Evolutionary conservation across 1,140 invertebrate species (phyloP).

Genomic region (Sitophilus oryzae): DNA sequence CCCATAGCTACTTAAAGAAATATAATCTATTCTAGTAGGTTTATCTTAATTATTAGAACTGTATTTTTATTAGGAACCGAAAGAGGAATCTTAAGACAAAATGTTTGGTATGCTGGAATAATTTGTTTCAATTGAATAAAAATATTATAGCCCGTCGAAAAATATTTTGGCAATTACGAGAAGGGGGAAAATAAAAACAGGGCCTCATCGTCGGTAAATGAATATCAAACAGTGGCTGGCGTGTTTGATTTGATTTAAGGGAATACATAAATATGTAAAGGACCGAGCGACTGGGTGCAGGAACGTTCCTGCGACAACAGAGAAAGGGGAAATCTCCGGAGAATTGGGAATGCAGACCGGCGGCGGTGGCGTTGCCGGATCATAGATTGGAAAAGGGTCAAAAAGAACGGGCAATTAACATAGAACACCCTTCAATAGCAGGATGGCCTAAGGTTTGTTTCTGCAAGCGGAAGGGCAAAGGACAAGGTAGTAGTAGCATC

Average conservation of each 20-base stretch:
- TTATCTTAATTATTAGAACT: too few relatives aligned
- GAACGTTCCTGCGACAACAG: background rate
- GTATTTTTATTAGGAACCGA: background rate
- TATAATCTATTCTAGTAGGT: too few relatives aligned
- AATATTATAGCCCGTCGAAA: background rate
- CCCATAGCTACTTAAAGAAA: too few relatives aligned
- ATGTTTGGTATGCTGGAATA: background rate
- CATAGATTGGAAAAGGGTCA: slow-evolving; percentile 26
- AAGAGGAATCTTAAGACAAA: background rate
- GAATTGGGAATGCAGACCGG: slow-evolving; percentile 21
- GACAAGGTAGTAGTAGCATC: slow-evolving; percentile 32
- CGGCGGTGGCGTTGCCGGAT: slow-evolving; percentile 18
- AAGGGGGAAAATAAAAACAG: slow-evolving; percentile 2
- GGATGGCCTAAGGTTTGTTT: slow-evolving; percentile 24
- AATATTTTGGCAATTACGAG: slow-evolving; percentile 11
- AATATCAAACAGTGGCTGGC: slow-evolving; percentile 29
- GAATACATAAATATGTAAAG: slow-evolving; percentile 32
- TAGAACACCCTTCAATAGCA: slow-evolving; percentile 28
- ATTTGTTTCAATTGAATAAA: too few relatives aligned
- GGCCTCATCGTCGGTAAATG: slow-evolving; percentile 21
- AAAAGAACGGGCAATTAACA: slow-evolving; percentile 28
- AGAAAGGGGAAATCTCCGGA: slow-evolving; percentile 1
- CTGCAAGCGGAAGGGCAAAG: slow-evolving; percentile 31
- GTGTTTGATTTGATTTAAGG: slow-evolving; percentile 32
- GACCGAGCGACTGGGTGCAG: slow-evolving; percentile 13